Conservation (phyloP, 2,113 vertebrate genomes). For the Pseudonaja textilis region DNA sequence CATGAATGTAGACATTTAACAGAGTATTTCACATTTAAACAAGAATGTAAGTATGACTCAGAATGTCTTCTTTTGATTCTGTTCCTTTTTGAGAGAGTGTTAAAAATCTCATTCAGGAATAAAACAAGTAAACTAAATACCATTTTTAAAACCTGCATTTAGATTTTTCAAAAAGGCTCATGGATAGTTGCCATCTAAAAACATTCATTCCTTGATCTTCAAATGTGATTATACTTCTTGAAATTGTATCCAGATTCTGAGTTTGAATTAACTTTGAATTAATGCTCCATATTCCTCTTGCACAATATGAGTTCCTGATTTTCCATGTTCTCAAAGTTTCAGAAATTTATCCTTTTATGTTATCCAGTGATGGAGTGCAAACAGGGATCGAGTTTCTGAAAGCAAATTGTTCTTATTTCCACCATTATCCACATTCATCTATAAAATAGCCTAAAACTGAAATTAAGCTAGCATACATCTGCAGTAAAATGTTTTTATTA, state of each 20-base stretch:
- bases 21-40: slow-evolving; percentile 99
- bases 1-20: slow-evolving; percentile 99
- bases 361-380: not conserved
- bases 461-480: not conserved
- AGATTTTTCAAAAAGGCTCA: not conserved
- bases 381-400: not conserved
- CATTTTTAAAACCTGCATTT: not conserved
- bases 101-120: not conserved
- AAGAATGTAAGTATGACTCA: slow-evolving; percentile 93
- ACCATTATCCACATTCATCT: not conserved
- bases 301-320: not conserved
- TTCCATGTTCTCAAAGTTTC: not conserved
- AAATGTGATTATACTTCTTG: not conserved
- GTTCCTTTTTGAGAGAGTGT: not conserved
- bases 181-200: not conserved
- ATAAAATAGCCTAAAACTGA: not conserved
- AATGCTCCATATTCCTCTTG: not conserved
- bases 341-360: not conserved
- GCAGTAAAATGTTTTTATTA: not conserved
- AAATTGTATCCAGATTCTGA: not conserved
- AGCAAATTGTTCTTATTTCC: not conserved
- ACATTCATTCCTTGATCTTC: not conserved
- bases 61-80: not conserved
- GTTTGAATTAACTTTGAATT: not conserved
- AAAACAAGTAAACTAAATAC: not conserved